Evolutionary conservation across 2,888 invertebrate genomes (phyloP).

Genomic region (Aleiodes testaceus): DNA sequence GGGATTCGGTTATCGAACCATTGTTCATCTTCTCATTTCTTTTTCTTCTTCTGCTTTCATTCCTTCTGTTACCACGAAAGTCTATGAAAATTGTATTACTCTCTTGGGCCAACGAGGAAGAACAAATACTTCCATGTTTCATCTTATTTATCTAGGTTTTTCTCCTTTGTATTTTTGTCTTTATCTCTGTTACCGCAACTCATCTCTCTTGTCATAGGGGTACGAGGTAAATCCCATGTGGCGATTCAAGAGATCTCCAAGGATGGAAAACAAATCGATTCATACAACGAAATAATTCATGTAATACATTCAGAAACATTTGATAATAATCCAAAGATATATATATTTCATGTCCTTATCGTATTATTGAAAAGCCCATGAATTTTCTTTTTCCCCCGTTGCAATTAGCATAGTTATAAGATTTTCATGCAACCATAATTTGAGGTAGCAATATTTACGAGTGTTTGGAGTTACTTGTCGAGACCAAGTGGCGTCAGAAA

Average conservation of each 20-base stretch:
- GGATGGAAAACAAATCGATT: not conserved
- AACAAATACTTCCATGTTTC: slow-evolving; percentile 38
- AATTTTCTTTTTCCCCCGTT: not conserved
- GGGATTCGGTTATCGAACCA: slow-evolving; percentile 43
- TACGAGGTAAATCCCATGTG: slow-evolving; percentile 5
- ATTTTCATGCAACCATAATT: not conserved
- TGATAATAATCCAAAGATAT: not conserved
- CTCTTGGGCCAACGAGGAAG: slow-evolving; percentile 34
- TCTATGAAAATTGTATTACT: slow-evolving; percentile 47
- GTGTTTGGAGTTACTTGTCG: not conserved
- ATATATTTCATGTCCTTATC: not conserved
- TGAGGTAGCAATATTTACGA: not conserved
- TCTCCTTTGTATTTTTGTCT: slow-evolving; percentile 24
- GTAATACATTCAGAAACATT: not conserved
- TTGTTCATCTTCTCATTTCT: slow-evolving; percentile 17
- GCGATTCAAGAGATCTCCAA: not conserved
- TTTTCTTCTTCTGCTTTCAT: not conserved
- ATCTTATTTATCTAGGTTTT: slow-evolving; percentile 22
- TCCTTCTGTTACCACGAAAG: slow-evolving; percentile 28
- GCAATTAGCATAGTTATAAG: slow-evolving; percentile 1
- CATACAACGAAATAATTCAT: too few species aligned
- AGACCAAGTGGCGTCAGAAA: slow-evolving; percentile 14
- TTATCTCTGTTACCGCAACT: slow-evolving; percentile 10
- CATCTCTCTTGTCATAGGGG: slow-evolving; percentile 5
- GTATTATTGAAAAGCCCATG: not conserved